These are phyloP conservation scores for Epinotia ramella DNA, from an alignment of 2,888 invertebrate species.

Conservation along the genomic window DNA sequence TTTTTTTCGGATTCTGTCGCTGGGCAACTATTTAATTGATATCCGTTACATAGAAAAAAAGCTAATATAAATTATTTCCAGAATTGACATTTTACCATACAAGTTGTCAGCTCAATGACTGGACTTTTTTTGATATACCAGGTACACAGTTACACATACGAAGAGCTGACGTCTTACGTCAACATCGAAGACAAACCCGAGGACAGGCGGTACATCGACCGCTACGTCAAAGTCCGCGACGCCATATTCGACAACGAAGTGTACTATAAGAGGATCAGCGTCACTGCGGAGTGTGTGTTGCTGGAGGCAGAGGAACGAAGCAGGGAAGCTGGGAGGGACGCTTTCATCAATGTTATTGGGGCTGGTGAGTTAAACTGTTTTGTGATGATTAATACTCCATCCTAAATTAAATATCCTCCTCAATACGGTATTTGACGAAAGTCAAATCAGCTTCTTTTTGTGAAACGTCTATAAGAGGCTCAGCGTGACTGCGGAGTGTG, in stretches of 20 bases:
- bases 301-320: slow-evolving; percentile 87
- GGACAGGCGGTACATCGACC: slow-evolving; percentile 63
- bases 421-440: no score
- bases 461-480: slow-evolving; percentile 82
- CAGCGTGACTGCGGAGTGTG: slow-evolving; percentile 85
- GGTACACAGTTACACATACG: slow-evolving; percentile 72
- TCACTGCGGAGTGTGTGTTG: slow-evolving; percentile 86
- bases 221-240: slow-evolving; percentile 60
- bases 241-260: slow-evolving; percentile 72
- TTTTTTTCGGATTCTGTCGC: no score
- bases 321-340: slow-evolving; percentile 74
- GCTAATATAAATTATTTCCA: no score
- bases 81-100: background rate
- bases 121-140: slow-evolving; percentile 43
- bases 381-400: no score
- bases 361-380: slow-evolving; percentile 73
- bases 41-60: no score
- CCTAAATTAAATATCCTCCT: no score
- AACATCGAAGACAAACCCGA: slow-evolving; percentile 59
- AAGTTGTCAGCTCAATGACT: no score
- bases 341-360: slow-evolving; percentile 88
- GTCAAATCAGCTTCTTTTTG: no score
- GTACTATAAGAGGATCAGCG: slow-evolving; percentile 81
- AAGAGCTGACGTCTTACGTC: slow-evolving; percentile 66
- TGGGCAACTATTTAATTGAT: no score